A percentile compares a stretch with the other conserved stretches of the same genome.
Evolutionary conservation across 2,797 vertebrate species (phyloP).

Genomic region (Dendrocincla tyrannina): DNA sequence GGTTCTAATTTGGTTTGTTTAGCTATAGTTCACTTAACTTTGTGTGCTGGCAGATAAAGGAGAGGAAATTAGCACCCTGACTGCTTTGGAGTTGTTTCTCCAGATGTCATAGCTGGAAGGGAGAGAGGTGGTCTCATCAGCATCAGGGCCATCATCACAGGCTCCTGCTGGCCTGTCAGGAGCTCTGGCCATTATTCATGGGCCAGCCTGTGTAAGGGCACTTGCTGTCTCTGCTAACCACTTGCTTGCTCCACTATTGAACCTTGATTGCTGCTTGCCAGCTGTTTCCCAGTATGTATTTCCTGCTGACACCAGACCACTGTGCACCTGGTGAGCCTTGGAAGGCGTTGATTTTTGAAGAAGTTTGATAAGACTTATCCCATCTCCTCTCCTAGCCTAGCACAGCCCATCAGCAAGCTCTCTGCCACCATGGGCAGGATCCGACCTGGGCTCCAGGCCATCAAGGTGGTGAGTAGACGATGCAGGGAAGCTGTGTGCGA

Average conservation of each 20-base stretch:
- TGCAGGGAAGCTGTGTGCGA: not conserved
- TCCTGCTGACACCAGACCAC: not conserved
- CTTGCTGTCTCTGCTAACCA: not conserved
- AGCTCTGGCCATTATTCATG: not conserved
- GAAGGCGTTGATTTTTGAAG: not conserved
- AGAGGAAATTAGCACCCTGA: slow-evolving; percentile 58
- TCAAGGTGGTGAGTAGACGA: not conserved
- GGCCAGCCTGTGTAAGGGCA: not conserved
- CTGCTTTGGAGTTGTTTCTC: not conserved
- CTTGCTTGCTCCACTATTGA: not conserved
- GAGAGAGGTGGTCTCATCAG: not conserved
- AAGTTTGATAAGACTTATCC: not conserved
- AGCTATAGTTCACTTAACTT: slow-evolving; percentile 52
- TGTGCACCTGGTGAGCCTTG: not conserved
- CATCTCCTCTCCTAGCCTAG: not conserved
- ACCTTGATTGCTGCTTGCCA: not conserved
- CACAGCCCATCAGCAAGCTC: not conserved
- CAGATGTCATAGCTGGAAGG: not conserved
- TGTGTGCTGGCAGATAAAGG: slow-evolving; percentile 46
- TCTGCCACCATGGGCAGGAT: not conserved
- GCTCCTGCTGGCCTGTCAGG: not conserved
- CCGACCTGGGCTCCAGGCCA: not conserved
- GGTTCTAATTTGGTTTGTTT: slow-evolving; percentile 66
- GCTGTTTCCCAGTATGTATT: not conserved
- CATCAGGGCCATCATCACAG: not conserved